Evolutionary conservation across 2,113 vertebrate species (phyloP), one percentile per base, ranked within the genome.

Genomic region (Sylvilagus bachmani): DNA sequence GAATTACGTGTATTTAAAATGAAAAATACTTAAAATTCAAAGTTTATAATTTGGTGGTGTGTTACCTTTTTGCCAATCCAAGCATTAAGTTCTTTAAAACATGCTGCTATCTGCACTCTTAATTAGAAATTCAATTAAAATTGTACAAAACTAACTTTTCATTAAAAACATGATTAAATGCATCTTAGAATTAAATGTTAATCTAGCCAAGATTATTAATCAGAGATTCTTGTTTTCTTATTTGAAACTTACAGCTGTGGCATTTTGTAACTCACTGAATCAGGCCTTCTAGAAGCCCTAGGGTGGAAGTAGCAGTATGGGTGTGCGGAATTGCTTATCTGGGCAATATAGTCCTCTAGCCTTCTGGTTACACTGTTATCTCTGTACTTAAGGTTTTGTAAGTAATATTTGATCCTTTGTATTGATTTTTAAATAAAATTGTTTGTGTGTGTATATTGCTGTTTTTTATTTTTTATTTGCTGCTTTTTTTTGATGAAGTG

Each of bases 1-100:
- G 19, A 89, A 69, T 94, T 94, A 64, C 88, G 61, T 93, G 44
- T 93, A 93, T 96, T 96, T 96, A 83, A 96, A 91, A 93, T 95
- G 79, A 96, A 96, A 96, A 94, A 88, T 92, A 90, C 69, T 86
- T 94, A 95, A 90, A 94, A 95, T 93, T 96, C 79, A 66, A 49
- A 86, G 71, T 96, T 96, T 64, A 66, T 84, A 1, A 0, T 87
- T 22, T 89, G 93, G 81, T 70, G 29, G 81, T 70, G 29, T 86
- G 33, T 75, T 51, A 75, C 61, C 21, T 95, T 96, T 94, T 97
- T 96, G 77, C 51, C 90, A 92, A 69, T 94, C 53, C 49, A 95
- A 93, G 67, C 69, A 67, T 95, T 67, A 82, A 1, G 53, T 93
- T 13, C 5, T 97, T 97, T 51, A 71, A 93, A 74, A 91, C 61